phyloP scores from a whole-genome alignment of 1,140 invertebrate species.

The Drosophila erecta region DNA sequence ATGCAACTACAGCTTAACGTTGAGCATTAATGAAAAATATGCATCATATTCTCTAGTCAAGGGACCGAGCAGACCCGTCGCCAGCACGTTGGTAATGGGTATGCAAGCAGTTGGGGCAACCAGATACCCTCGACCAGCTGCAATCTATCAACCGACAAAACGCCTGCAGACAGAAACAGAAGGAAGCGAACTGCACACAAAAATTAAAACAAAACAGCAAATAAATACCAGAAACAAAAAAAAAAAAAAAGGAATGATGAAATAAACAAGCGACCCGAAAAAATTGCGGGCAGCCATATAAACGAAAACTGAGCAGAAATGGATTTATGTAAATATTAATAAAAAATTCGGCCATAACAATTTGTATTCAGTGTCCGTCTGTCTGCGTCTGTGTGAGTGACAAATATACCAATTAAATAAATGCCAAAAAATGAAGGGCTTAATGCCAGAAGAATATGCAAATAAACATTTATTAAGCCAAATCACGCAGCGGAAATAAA shows the following conservation, averaged over 20 bases:
- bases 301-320: slow-evolving; percentile 53
- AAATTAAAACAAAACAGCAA: slow-evolving; percentile 34
- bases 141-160: slow-evolving; percentile 78
- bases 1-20: too few relatives aligned
- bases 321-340: slow-evolving; percentile 77
- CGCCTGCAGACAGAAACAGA: slow-evolving; percentile 75
- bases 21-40: too few relatives aligned
- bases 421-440: slow-evolving; percentile 69
- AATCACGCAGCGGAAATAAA: slow-evolving; percentile 51
- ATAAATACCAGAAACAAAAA: slow-evolving; percentile 27
- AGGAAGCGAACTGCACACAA: slow-evolving; percentile 60
- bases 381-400: slow-evolving; percentile 49
- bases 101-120: slow-evolving; percentile 42
- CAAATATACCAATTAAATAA: slow-evolving; percentile 78
- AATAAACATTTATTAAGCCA: slow-evolving; percentile 61
- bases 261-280: slow-evolving; percentile 31
- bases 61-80: not conserved
- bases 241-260: not conserved
- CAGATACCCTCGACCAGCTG: slow-evolving; percentile 68
- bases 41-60: too few relatives aligned
- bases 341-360: slow-evolving; percentile 57
- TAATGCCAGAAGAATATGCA: slow-evolving; percentile 57
- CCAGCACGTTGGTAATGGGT: not conserved
- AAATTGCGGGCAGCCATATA: slow-evolving; percentile 42
- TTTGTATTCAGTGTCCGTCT: slow-evolving; percentile 50